These are phyloP conservation scores for Cervus canadensis DNA, from an alignment of 2,113 vertebrate species.

Conservation along the genomic window DNA sequence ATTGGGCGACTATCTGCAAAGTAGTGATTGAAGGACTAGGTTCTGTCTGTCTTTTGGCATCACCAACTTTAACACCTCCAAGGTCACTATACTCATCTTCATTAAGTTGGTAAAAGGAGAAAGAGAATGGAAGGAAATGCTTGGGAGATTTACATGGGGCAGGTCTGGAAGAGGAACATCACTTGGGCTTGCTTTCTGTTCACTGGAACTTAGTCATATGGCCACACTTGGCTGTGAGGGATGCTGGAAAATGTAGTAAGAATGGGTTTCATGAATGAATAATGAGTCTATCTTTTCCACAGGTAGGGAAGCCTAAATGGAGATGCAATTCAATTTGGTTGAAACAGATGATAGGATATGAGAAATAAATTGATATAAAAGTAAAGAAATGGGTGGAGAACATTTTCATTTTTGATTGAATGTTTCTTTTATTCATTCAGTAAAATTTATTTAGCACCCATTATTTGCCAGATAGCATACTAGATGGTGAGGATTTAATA, in stretches of 20 bases:
- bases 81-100: neutral
- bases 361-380: neutral
- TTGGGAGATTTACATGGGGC: neutral
- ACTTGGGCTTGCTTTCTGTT: neutral
- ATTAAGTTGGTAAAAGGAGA: neutral
- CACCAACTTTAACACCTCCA: neutral
- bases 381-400: neutral
- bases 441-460: neutral
- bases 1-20: neutral
- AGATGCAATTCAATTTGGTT: constrained; percentile 13
- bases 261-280: neutral
- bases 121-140: neutral
- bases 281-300: neutral
- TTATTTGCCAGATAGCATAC: neutral
- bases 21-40: neutral
- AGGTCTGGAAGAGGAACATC: neutral
- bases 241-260: neutral
- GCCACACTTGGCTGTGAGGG: neutral
- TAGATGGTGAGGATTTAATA: neutral
- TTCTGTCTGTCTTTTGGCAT: neutral
- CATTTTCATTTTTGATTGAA: neutral
- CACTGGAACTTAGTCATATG: neutral
- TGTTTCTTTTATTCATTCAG: neutral
- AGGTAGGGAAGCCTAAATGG: neutral
- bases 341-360: neutral